Percentiles rank a stretch among this genome's conserved stretches.
Evolutionary conservation across 2,888 invertebrate genomes (phyloP).

Genomic region (Molorchus minor): DNA sequence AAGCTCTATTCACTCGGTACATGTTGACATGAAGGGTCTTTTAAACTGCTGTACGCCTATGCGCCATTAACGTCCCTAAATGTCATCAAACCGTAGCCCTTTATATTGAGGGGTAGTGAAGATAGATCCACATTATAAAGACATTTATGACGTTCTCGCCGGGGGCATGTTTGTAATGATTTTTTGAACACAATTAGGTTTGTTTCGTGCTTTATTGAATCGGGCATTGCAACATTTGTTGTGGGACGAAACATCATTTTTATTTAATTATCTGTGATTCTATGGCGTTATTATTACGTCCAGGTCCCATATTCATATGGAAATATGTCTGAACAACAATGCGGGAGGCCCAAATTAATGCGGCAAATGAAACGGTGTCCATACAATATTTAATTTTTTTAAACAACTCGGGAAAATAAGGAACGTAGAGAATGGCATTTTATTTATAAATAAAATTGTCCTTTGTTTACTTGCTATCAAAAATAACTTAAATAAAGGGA

Average conservation of each 20-base stretch:
- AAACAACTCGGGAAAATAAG: too few species aligned
- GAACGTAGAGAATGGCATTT: too few species aligned
- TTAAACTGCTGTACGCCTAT: constrained; percentile 28
- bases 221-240: constrained; percentile 58
- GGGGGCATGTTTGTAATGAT: constrained; percentile 62
- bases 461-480: too few species aligned
- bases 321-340: not conserved
- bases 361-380: too few species aligned
- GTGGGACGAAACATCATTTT: constrained; percentile 53
- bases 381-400: too few species aligned
- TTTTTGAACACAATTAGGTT: constrained; percentile 64
- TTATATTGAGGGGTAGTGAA: constrained; percentile 35
- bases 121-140: constrained; percentile 47
- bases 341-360: not conserved
- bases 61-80: constrained; percentile 34
- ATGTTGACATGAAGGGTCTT: not conserved
- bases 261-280: constrained; percentile 50
- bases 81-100: constrained; percentile 39
- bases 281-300: constrained; percentile 39
- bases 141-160: constrained; percentile 59
- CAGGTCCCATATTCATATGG: constrained; percentile 26
- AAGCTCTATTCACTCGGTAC: too few species aligned
- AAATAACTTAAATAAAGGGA: too few species aligned
- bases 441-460: too few species aligned
- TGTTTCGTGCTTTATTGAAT: constrained; percentile 61